These are phyloP conservation scores for Monomorium pharaonis DNA, from an alignment of 1,140 invertebrate genomes.

Conservation along the genomic window DNA sequence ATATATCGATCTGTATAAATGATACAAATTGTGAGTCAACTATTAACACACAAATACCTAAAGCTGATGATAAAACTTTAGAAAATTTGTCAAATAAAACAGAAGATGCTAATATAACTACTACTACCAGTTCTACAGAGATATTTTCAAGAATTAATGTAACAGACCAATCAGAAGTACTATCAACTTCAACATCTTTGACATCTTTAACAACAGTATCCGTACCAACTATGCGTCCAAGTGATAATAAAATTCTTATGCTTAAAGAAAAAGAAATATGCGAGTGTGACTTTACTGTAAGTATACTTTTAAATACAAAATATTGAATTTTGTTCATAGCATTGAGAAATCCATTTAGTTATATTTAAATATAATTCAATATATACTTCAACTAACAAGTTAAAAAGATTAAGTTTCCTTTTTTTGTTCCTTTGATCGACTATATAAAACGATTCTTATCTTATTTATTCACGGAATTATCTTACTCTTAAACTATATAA, in stretches of 20 bases:
- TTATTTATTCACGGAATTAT: too few relatives aligned
- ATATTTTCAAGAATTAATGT: constrained; percentile 19
- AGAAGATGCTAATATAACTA: constrained; percentile 6
- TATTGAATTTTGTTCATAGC: background rate
- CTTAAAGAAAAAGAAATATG: constrained; percentile 72
- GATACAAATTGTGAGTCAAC: constrained; percentile 65
- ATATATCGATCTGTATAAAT: constrained; percentile 69
- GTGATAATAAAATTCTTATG: constrained; percentile 48
- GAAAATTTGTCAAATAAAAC: constrained; percentile 29
- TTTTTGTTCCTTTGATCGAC: too few relatives aligned
- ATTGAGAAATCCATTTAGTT: too few relatives aligned
- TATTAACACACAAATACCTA: constrained; percentile 5
- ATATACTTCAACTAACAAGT: too few relatives aligned
- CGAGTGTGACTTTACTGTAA: constrained; percentile 80
- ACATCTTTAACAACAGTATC: constrained; percentile 19
- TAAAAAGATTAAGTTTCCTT: too few relatives aligned
- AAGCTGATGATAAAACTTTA: background rate
- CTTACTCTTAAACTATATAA: too few relatives aligned
- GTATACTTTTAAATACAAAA: constrained; percentile 21
- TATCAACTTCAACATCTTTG: too few relatives aligned
- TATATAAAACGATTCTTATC: too few relatives aligned
- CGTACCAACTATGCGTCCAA: constrained; percentile 1
- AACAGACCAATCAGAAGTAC: constrained; percentile 20
- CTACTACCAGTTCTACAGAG: background rate
- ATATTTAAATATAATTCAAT: too few relatives aligned